phyloP scores from a whole-genome alignment of 2,113 vertebrate species.

The Heterotilapia buettikoferi region DNA sequence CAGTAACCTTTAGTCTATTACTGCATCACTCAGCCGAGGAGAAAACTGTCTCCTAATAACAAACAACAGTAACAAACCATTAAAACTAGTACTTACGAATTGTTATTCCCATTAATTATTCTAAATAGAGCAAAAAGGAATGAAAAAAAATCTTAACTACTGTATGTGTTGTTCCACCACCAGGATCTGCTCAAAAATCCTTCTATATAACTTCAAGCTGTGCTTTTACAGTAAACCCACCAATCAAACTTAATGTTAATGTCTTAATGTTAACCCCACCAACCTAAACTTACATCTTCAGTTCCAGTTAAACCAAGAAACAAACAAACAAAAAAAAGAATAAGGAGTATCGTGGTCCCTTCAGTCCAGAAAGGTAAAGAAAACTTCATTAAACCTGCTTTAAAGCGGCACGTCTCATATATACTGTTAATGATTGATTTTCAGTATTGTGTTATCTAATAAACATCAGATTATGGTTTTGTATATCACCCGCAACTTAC shows the following conservation, averaged over 20 bases:
- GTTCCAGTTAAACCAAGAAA: background rate
- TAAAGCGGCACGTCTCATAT: background rate
- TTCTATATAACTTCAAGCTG: background rate
- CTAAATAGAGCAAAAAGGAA: background rate
- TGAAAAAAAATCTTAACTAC: background rate
- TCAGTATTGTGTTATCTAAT: background rate
- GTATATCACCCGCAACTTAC: background rate
- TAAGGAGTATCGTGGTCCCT: background rate
- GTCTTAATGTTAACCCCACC: background rate
- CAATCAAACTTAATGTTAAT: background rate
- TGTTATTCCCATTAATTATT: background rate
- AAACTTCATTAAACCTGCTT: background rate
- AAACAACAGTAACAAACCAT: background rate
- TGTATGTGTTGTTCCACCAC: background rate
- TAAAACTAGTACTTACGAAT: background rate
- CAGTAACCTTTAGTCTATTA: background rate
- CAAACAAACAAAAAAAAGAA: background rate
- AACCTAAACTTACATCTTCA: background rate
- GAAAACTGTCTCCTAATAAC: background rate
- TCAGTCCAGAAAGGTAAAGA: background rate
- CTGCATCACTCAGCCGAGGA: background rate
- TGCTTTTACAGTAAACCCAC: background rate
- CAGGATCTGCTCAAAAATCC: background rate
- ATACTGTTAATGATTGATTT: background rate
- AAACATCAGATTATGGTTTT: background rate